Evolutionary conservation across 2,113 vertebrate species (phyloP).

Genomic region (Callipepla californica): DNA sequence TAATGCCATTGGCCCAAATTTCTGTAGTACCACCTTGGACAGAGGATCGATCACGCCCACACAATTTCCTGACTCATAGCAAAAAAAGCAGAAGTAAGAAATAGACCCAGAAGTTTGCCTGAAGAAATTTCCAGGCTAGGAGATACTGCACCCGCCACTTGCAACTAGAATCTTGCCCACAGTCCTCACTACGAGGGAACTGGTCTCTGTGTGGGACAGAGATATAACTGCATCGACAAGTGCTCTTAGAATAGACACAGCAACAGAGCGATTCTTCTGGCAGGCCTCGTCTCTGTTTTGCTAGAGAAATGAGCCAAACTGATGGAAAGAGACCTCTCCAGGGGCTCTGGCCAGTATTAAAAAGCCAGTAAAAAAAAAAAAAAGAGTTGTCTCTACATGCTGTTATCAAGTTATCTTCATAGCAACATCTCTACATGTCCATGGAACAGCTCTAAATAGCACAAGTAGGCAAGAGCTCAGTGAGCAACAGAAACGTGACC

Average conservation of each 20-base stretch:
- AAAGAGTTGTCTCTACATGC: not conserved
- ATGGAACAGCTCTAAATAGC: not conserved
- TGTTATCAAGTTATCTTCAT: not conserved
- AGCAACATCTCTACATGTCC: not conserved
- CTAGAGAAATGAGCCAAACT: not conserved
- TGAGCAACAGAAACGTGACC: not conserved
- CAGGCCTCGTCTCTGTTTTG: not conserved
- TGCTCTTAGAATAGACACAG: not conserved
- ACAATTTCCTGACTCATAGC: too few species aligned
- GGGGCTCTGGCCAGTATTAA: not conserved
- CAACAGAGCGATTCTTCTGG: not conserved
- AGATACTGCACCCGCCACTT: not conserved
- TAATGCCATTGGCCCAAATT: not conserved
- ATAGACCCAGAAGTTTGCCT: not conserved
- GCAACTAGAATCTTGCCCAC: not conserved
- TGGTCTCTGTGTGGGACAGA: not conserved
- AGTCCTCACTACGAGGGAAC: not conserved
- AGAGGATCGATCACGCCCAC: not conserved
- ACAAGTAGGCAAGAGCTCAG: accelerated
- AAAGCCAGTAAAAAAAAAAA: not conserved
- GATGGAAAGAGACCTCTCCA: not conserved
- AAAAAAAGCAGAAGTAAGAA: not conserved
- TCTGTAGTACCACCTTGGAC: accelerated
- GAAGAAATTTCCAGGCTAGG: not conserved
- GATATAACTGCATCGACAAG: not conserved